Evolutionary conservation across 2,113 vertebrate genomes (phyloP).

Genomic region (Scolopax mira): DNA sequence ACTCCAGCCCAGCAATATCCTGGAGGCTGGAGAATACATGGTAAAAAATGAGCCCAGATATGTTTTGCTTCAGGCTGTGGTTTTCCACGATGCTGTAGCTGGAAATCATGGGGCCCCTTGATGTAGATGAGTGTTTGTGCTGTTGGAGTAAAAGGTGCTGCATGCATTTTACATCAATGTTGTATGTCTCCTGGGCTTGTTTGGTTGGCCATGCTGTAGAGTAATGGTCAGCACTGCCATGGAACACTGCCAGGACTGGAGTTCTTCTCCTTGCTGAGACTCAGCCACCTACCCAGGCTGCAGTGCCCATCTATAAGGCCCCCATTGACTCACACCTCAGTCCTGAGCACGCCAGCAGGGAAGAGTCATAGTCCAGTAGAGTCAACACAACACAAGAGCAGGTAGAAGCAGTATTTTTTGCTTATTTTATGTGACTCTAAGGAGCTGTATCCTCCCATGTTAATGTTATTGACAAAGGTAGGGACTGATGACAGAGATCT

Average conservation of each 20-base stretch:
- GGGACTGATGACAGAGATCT: not conserved
- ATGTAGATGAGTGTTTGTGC: not conserved
- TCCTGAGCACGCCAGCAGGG: not conserved
- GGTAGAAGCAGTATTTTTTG: not conserved
- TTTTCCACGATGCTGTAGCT: not conserved
- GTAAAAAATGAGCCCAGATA: not conserved
- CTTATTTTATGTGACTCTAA: not conserved
- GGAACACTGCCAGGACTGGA: not conserved
- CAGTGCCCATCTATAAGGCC: not conserved
- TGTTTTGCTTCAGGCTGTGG: constrained; percentile 8
- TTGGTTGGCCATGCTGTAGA: not conserved
- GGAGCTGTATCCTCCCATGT: too few species aligned
- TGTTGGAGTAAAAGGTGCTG: not conserved
- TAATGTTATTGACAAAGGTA: not conserved
- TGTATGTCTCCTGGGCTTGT: not conserved
- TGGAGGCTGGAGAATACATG: not conserved
- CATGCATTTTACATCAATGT: rapidly evolving
- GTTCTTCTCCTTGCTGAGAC: not conserved
- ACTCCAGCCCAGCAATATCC: not conserved
- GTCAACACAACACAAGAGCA: not conserved
- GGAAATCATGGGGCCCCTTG: not conserved
- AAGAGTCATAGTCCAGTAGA: not conserved
- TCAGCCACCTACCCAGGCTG: not conserved
- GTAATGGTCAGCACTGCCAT: not conserved
- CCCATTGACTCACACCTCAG: not conserved